A percentile compares a stretch with the other conserved stretches of the same genome.
phyloP scores from a whole-genome alignment of 1,140 invertebrate genomes.

The Plodia interpunctella region DNA sequence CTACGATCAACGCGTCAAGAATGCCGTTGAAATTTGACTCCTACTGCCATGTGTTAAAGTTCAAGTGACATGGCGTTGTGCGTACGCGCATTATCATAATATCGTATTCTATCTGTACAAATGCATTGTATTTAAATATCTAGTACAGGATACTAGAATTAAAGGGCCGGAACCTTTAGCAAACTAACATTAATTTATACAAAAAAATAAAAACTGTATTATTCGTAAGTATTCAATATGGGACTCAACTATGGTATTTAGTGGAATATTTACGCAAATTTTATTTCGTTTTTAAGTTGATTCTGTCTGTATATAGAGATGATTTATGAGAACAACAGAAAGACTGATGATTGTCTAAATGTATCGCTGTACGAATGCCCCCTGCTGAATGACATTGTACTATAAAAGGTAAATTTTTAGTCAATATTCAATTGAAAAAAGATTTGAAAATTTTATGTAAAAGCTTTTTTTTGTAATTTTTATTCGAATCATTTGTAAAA shows the following conservation, averaged over 20 bases:
- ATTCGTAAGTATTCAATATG: slow-evolving; percentile 67
- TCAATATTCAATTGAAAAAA: no score
- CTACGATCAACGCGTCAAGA: neutral
- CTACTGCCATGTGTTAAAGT: neutral
- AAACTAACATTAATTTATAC: slow-evolving; percentile 50
- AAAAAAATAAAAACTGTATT: slow-evolving; percentile 47
- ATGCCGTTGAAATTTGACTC: neutral
- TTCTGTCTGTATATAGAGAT: slow-evolving; percentile 64
- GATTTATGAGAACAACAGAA: slow-evolving; percentile 48
- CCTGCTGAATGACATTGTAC: neutral
- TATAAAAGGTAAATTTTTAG: neutral
- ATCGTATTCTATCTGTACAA: slow-evolving; percentile 54
- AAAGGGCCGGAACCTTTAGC: slow-evolving; percentile 59
- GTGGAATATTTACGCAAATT: slow-evolving; percentile 59
- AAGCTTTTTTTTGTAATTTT: no score
- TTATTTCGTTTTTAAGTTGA: slow-evolving; percentile 40
- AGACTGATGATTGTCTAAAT: slow-evolving; percentile 52
- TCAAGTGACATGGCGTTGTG: slow-evolving; percentile 8
- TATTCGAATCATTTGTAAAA: no score
- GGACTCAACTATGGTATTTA: slow-evolving; percentile 74
- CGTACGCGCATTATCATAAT: slow-evolving; percentile 34
- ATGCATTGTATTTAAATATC: slow-evolving; percentile 34
- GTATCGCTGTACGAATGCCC: slow-evolving; percentile 15
- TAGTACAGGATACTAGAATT: slow-evolving; percentile 59
- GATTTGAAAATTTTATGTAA: no score